These are phyloP conservation scores for Lasioglossum lativentre DNA, from an alignment of 2,888 invertebrate genomes.

Conservation along the genomic window DNA sequence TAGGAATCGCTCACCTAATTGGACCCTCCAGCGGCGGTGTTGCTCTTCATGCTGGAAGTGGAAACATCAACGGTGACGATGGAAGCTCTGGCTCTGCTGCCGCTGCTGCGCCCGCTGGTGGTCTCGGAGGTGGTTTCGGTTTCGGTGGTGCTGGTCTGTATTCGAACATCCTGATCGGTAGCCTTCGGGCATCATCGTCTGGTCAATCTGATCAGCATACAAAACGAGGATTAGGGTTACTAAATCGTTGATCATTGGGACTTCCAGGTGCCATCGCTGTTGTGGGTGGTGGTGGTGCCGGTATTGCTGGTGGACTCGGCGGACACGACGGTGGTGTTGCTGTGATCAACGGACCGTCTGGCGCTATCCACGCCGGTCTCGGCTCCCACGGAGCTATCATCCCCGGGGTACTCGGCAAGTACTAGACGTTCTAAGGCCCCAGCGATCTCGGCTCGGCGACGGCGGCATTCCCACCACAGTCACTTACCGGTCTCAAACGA, in stretches of 20 bases:
- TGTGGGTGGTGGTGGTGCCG: conserved; percentile 80
- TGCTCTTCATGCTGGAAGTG: conserved; percentile 82
- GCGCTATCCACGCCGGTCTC: conserved; percentile 84
- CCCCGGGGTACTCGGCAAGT: conserved; percentile 82
- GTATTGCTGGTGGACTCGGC: conserved; percentile 82
- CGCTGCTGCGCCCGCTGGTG: conserved; percentile 80
- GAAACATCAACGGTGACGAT: conserved; percentile 84
- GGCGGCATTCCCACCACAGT: conserved; percentile 84
- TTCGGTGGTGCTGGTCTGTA: conserved; percentile 57
- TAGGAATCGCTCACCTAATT: conserved; percentile 82
- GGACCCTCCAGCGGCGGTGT: conserved; percentile 84
- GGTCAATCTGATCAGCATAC: too few species aligned
- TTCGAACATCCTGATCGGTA: neutral
- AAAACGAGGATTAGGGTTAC: neutral
- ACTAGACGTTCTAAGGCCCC: conserved; percentile 83
- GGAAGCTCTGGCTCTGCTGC: conserved; percentile 84
- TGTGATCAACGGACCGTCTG: conserved; percentile 84
- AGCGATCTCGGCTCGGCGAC: conserved; percentile 85
- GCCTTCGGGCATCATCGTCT: too few species aligned
- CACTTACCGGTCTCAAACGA: conserved; percentile 82
- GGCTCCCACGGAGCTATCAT: conserved; percentile 85
- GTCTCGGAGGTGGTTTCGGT: conserved; percentile 36
- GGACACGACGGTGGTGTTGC: conserved; percentile 84
- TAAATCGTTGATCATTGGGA: neutral
- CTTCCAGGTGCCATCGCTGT: conserved; percentile 82